Evolutionary conservation across 2,113 vertebrate species (phyloP), one percentile per base, ranked within the genome.

Genomic region (Ammodytes marinus): DNA sequence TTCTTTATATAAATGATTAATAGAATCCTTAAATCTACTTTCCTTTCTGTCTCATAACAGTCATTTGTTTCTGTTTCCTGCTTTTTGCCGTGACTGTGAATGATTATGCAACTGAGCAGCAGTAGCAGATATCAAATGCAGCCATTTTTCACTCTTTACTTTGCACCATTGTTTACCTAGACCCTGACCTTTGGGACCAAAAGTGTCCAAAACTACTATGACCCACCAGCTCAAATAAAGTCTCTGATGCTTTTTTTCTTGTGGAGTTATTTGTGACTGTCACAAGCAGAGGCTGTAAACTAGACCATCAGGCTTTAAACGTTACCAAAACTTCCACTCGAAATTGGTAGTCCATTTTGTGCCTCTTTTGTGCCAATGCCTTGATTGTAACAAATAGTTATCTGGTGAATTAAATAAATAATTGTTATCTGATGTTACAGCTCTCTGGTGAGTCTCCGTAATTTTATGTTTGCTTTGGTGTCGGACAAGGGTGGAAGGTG

Each of bases 161-260:
- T 65, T 63, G 57, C 65, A 82, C 49, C 74, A 17, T 67, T 64
- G 74, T 85, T 45, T 81, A 5, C 19, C 4, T 40, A 59, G 54
- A 79, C 45, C n/a, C 63, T 64, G 19, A 68, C 57, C 63, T 84
- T 84, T 80, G 49, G 65, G 66, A 84, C 53, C 74, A 81, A 69
- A 81, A 46, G 40, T 71, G 60, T 85, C 71, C 39, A 84, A 74
- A 61, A 65, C 27, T 27, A 78, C 45, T 65, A 74, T 78, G 89
- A 78, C 85, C 70, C 72, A 74, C 75, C 76, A 86, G 80, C 83
- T 85, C 52, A 80, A 93, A 92, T 90, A 92, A 93, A 93, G 66
- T 78, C 65, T 80, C 59, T 27, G 10, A 82, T 77, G 79, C 65
- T 80, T 79, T 79, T n/a, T 74, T 90, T 88, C 70, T 81, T 17